These are phyloP conservation scores for Drosophila mauritiana DNA, from an alignment of 1,140 invertebrate species.

Conservation along the genomic window DNA sequence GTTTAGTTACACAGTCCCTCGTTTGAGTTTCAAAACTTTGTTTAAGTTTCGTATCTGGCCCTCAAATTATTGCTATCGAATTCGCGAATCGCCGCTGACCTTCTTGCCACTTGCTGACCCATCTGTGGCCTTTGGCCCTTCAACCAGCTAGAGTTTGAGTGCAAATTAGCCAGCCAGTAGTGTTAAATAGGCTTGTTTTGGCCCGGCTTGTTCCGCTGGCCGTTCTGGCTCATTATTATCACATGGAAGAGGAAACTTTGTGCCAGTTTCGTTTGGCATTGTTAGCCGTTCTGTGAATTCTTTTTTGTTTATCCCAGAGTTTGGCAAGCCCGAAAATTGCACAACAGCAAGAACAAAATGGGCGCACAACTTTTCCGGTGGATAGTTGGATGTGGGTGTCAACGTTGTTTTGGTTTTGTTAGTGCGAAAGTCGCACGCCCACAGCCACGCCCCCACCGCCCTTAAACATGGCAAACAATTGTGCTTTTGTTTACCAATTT, in stretches of 20 bases:
- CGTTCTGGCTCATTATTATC: conserved; percentile 59
- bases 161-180: conserved; percentile 20
- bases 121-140: conserved; percentile 17
- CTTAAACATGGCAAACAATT: conserved; percentile 68
- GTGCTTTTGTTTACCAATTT: conserved; percentile 80
- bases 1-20: neutral
- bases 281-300: conserved; percentile 27
- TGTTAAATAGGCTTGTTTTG: conserved; percentile 24
- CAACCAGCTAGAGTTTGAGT: conserved; percentile 44
- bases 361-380: conserved; percentile 55
- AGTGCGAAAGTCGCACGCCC: conserved; percentile 57
- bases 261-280: conserved; percentile 69
- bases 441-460: conserved; percentile 10
- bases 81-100: conserved; percentile 28
- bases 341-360: conserved; percentile 46
- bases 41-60: conserved; percentile 23
- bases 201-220: conserved; percentile 27
- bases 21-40: conserved; percentile 22
- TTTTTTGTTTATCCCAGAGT: conserved; percentile 5
- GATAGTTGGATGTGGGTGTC: conserved; percentile 49
- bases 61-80: conserved; percentile 40
- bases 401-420: conserved; percentile 50
- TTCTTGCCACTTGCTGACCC: conserved; percentile 22
- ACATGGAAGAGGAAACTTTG: conserved; percentile 46
- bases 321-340: conserved; percentile 48